A percentile compares a stretch with the other conserved stretches of the same genome.
These are phyloP conservation scores for Piscicola geometra DNA, from an alignment of 2,888 invertebrate species.

Conservation along the genomic window DNA sequence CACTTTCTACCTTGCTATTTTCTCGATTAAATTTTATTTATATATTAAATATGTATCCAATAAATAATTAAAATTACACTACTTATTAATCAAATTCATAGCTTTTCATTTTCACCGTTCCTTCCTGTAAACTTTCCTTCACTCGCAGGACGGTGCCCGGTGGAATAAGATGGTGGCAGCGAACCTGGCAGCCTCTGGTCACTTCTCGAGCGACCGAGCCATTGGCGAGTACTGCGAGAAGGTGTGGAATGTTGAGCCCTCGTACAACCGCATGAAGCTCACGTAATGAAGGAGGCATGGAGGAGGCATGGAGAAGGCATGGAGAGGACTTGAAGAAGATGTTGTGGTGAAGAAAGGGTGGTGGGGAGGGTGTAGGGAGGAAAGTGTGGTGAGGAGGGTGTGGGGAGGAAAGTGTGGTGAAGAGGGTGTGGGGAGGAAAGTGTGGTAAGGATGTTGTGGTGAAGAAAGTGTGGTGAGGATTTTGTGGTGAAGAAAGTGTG, in stretches of 20 bases:
- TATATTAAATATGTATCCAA: neutral
- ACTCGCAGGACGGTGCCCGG: constrained; percentile 38
- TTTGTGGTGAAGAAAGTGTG: no score
- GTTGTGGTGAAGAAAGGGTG: no score
- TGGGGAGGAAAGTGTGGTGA: no score
- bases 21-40: neutral
- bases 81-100: constrained; percentile 5
- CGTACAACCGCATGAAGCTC: constrained; percentile 67
- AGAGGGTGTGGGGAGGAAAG: no score
- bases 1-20: neutral
- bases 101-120: no score
- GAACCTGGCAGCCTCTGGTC: constrained; percentile 80
- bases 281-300: no score
- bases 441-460: no score
- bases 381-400: no score
- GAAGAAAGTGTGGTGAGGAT: no score
- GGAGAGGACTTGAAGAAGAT: no score
- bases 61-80: neutral
- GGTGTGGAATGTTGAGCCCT: constrained; percentile 92
- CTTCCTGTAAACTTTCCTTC: neutral
- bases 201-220: constrained; percentile 86
- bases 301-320: no score
- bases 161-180: constrained; percentile 53
- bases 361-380: no score
- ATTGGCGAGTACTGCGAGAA: constrained; percentile 92